Conservation (phyloP, 2,888 invertebrate species). For the Rhagonycha fulva region DNA sequence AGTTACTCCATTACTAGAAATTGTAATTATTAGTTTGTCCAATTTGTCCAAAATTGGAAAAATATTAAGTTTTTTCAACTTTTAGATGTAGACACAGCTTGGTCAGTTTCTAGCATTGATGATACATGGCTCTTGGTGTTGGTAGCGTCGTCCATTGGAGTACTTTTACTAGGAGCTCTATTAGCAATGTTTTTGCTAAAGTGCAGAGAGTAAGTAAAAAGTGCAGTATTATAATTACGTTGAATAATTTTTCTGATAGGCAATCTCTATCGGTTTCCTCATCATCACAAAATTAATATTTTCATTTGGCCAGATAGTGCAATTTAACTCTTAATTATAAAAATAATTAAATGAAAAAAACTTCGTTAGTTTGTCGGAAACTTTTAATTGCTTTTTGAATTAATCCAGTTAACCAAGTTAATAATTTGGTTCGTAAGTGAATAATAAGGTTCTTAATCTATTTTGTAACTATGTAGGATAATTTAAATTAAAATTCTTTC, state of each 20-base stretch:
- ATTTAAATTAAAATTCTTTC: neutral
- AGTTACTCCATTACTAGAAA: neutral
- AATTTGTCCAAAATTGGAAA: too few relatives aligned
- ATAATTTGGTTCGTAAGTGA: neutral
- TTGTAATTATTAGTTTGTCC: too few relatives aligned
- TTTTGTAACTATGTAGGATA: neutral
- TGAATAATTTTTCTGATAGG: neutral
- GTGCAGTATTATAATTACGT: neutral
- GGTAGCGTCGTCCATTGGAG: constrained; percentile 79
- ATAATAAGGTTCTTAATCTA: neutral
- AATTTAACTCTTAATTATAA: neutral
- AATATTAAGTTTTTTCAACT: constrained; percentile 27
- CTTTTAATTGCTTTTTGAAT: neutral
- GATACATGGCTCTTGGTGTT: constrained; percentile 84
- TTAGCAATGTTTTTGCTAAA: constrained; percentile 78
- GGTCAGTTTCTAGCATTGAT: constrained; percentile 66
- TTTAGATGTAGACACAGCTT: constrained; percentile 60
- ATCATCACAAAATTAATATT: neutral
- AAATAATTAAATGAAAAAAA: neutral
- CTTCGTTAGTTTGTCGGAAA: neutral
- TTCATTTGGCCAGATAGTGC: neutral
- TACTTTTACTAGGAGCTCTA: constrained; percentile 77
- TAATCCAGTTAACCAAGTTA: neutral
- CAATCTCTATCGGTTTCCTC: neutral
- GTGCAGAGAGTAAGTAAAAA: constrained; percentile 77